These are phyloP conservation scores for Triplophysa siluroides DNA, from an alignment of 2,113 vertebrate species.

Conservation along the genomic window DNA sequence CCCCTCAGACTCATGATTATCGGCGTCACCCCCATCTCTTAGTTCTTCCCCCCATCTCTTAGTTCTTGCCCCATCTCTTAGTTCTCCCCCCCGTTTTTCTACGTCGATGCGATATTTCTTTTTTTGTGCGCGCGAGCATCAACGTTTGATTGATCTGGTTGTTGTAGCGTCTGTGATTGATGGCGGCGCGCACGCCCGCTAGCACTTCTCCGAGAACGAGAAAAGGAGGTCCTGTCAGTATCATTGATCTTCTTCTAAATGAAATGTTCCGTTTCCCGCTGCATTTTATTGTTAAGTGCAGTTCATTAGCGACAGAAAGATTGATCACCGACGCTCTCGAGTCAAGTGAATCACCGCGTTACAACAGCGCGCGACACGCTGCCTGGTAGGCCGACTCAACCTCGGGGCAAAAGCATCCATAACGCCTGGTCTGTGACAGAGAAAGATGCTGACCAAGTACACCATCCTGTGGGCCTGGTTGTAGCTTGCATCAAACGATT, in stretches of 20 bases:
- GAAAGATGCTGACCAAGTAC: neutral
- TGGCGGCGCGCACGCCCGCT: constrained; percentile 72
- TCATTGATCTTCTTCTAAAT: constrained; percentile 77
- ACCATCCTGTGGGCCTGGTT: neutral
- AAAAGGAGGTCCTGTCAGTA: constrained; percentile 66
- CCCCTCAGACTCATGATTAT: constrained; percentile 57
- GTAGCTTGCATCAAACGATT: neutral
- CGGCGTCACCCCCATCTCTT: constrained; percentile 52
- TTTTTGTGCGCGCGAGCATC: constrained; percentile 41
- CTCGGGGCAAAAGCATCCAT: constrained; percentile 7
- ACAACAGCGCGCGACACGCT: constrained; percentile 33
- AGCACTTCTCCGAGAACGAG: constrained; percentile 66
- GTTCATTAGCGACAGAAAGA: constrained; percentile 76
- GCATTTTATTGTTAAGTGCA: constrained; percentile 80
- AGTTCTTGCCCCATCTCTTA: too few relatives aligned
- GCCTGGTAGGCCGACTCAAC: constrained; percentile 7
- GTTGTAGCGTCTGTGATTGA: constrained; percentile 70
- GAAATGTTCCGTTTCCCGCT: constrained; percentile 75
- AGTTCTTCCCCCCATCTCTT: too few relatives aligned
- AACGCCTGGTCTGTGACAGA: neutral
- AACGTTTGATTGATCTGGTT: constrained; percentile 72
- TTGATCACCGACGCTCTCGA: constrained; percentile 66
- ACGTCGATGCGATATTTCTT: constrained; percentile 16
- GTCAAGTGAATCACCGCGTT: constrained; percentile 6
- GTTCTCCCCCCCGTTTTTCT: constrained; percentile 22